Conservation (phyloP, 2,113 vertebrate genomes). For the Meriones unguiculatus region DNA sequence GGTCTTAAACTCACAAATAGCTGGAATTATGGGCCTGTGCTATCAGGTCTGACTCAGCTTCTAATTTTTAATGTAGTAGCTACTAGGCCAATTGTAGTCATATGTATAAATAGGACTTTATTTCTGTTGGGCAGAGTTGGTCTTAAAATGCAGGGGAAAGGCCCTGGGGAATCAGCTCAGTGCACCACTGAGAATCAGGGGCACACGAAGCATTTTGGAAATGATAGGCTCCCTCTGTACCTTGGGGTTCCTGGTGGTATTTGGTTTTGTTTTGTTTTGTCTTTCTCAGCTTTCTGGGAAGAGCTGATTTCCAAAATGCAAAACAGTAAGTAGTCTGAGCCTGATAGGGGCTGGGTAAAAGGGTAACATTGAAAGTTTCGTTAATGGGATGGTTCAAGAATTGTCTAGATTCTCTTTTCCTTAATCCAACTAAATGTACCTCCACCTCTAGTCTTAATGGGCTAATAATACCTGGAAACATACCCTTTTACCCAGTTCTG, state of each 20-base stretch:
- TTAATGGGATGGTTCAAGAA: background rate
- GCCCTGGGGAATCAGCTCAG: background rate
- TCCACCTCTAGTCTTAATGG: background rate
- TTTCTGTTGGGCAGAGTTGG: conserved; percentile 3
- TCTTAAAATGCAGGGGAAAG: background rate
- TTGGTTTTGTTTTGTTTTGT: background rate
- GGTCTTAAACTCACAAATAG: background rate
- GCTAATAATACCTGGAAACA: background rate
- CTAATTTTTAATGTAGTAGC: conserved; percentile 11
- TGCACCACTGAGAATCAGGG: background rate
- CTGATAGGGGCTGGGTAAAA: background rate
- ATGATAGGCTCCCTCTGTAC: background rate
- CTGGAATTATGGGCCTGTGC: no score
- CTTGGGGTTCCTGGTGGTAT: background rate
- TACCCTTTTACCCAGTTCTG: background rate
- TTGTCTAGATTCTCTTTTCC: background rate
- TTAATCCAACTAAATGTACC: background rate
- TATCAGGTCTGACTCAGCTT: background rate
- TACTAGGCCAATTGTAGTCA: background rate
- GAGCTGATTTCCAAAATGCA: background rate
- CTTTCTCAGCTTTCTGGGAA: background rate
- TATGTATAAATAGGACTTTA: background rate
- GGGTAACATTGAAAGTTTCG: background rate
- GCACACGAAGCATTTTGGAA: background rate
- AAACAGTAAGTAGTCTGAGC: no score